Evolutionary conservation across 2,888 invertebrate genomes (phyloP).

Genomic region (Melitaea athalia): DNA sequence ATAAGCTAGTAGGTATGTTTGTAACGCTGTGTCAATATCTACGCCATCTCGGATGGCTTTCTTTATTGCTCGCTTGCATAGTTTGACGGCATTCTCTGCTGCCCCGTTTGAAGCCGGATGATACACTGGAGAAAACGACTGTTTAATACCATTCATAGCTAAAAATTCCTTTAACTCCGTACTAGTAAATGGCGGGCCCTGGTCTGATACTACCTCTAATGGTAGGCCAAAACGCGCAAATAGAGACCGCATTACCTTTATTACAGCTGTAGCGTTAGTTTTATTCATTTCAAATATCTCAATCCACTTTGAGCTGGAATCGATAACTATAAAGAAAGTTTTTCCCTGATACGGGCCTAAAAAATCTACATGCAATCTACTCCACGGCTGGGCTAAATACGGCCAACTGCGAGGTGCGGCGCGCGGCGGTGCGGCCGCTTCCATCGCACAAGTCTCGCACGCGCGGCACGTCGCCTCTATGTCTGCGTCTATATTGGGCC

Average conservation of each 20-base stretch:
- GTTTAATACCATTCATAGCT: conserved; percentile 35
- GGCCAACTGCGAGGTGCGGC: conserved; percentile 40
- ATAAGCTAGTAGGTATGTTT: too few species aligned
- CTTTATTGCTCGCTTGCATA: too few species aligned
- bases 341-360: conserved; percentile 29
- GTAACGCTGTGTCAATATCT: too few species aligned
- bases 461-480: neutral
- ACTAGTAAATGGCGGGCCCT: conserved; percentile 38
- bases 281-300: conserved; percentile 35
- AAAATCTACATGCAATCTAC: conserved; percentile 40
- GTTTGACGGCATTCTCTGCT: too few species aligned
- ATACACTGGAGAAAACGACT: conserved; percentile 36
- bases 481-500: neutral
- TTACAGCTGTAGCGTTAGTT: conserved; percentile 14
- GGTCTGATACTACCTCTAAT: conserved; percentile 38
- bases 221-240: conserved; percentile 32
- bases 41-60: too few species aligned
- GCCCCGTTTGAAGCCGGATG: too few species aligned
- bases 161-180: conserved; percentile 34
- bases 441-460: conserved; percentile 43
- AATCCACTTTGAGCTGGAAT: conserved; percentile 39
- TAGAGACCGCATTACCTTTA: conserved; percentile 24
- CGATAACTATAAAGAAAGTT: conserved; percentile 21
- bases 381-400: conserved; percentile 33
- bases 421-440: conserved; percentile 31